Evolutionary conservation across 2,888 invertebrate genomes (phyloP).

Genomic region (Amorpha juglandis): DNA sequence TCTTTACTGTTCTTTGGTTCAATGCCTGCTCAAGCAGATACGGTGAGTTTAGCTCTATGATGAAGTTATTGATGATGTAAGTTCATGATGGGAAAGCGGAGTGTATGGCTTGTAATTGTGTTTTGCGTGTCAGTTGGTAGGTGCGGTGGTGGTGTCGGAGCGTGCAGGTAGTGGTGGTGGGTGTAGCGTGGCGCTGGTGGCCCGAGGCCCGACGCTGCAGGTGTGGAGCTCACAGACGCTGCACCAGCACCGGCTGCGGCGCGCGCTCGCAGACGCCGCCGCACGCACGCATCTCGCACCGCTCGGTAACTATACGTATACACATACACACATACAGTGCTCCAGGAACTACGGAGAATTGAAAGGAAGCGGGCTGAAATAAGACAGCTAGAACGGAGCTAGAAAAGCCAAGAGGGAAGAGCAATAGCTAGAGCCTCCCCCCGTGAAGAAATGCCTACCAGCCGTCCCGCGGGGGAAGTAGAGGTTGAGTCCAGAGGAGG

Average conservation of each 20-base stretch:
- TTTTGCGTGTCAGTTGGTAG: slow-evolving; percentile 83
- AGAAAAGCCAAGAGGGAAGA: too few species aligned
- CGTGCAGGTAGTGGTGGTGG: too few species aligned
- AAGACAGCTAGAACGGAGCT: too few species aligned
- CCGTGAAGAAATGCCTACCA: too few species aligned
- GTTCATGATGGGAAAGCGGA: too few species aligned
- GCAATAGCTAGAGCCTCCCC: too few species aligned
- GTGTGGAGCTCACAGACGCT: slow-evolving; percentile 91
- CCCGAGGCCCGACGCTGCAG: slow-evolving; percentile 89
- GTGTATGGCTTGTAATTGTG: neutral
- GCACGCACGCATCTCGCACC: slow-evolving; percentile 59
- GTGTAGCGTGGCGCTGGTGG: slow-evolving; percentile 76
- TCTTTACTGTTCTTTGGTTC: slow-evolving; percentile 92
- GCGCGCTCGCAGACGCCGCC: slow-evolving; percentile 88
- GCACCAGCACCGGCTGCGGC: slow-evolving; percentile 90
- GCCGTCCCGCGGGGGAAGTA: too few species aligned
- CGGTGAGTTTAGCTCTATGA: slow-evolving; percentile 80
- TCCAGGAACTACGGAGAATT: too few species aligned
- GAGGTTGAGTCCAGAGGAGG: too few species aligned
- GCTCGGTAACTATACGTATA: slow-evolving; percentile 39
- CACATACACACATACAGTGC: too few species aligned
- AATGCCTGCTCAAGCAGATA: slow-evolving; percentile 86
- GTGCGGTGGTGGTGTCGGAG: slow-evolving; percentile 87
- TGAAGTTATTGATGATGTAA: too few species aligned
- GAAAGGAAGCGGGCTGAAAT: too few species aligned